phyloP scores from a whole-genome alignment of 1,140 invertebrate species.

The Caligus rogercresseyi region DNA sequence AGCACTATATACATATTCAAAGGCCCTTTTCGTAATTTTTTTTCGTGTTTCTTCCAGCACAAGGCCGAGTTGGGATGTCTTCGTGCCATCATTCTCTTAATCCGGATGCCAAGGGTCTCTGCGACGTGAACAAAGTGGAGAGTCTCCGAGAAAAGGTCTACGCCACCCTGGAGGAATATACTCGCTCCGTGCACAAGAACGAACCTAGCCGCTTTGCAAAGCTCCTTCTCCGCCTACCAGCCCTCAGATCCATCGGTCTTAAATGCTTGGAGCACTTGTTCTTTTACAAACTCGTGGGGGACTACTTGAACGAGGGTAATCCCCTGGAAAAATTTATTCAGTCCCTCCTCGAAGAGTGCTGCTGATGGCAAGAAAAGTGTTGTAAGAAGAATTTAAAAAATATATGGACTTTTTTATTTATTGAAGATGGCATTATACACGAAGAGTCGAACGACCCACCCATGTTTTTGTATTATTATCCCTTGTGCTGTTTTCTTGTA shows the following conservation, averaged over 20 bases:
- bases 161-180: slow-evolving; percentile 83
- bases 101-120: slow-evolving; percentile 74
- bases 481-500: too few species aligned
- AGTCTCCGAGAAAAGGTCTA: slow-evolving; percentile 81
- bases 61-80: slow-evolving; percentile 85
- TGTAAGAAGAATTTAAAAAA: too few species aligned
- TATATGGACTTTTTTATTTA: too few species aligned
- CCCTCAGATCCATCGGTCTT: slow-evolving; percentile 79
- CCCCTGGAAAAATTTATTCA: background rate
- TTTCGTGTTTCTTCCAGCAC: slow-evolving; percentile 34
- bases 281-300: slow-evolving; percentile 67
- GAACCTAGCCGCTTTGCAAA: slow-evolving; percentile 89
- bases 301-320: slow-evolving; percentile 22
- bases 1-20: too few species aligned
- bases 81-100: slow-evolving; percentile 89
- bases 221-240: slow-evolving; percentile 72
- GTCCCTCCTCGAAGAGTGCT: background rate
- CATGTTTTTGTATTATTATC: too few species aligned
- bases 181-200: slow-evolving; percentile 58
- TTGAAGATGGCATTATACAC: too few species aligned
- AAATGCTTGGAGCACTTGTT: slow-evolving; percentile 91
- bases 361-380: too few species aligned
- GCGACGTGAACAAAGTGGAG: slow-evolving; percentile 53
- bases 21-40: too few species aligned
- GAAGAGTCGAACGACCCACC: too few species aligned